These are phyloP conservation scores for Cyclophora punctaria DNA, from an alignment of 2,888 invertebrate genomes.

Conservation along the genomic window DNA sequence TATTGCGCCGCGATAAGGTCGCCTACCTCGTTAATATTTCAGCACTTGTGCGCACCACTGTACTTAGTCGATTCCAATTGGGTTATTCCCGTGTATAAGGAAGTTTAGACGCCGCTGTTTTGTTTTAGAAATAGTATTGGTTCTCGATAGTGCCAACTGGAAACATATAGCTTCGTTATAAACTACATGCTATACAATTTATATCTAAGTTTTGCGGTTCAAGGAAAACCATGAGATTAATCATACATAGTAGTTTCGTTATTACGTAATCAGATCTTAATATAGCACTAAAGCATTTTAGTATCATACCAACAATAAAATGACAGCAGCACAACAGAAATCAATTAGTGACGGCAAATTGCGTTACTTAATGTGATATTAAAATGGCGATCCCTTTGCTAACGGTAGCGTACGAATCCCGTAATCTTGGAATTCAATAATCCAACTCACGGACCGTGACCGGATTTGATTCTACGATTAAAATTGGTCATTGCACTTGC, in stretches of 20 bases:
- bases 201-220: too few relatives aligned
- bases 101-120: conserved; percentile 7
- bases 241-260: too few relatives aligned
- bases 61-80: conserved; percentile 32
- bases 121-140: not conserved
- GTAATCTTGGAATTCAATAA: conserved; percentile 10
- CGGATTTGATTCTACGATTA: conserved; percentile 20
- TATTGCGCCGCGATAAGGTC: conserved; percentile 15
- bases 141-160: too few relatives aligned
- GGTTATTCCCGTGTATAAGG: conserved; percentile 24
- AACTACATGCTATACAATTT: too few relatives aligned
- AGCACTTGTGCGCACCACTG: conserved; percentile 15
- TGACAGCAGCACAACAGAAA: too few relatives aligned
- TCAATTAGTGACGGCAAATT: not conserved
- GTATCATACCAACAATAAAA: too few relatives aligned
- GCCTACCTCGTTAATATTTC: conserved; percentile 9
- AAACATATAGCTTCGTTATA: too few relatives aligned
- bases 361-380: not conserved
- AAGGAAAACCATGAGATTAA: too few relatives aligned
- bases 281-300: too few relatives aligned
- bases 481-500: conserved; percentile 22
- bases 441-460: conserved; percentile 17
- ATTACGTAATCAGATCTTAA: too few relatives aligned
- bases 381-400: not conserved
- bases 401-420: not conserved